These are phyloP conservation scores for Diglossa cyanea DNA, from an alignment of 2,797 vertebrate species.

Conservation along the genomic window DNA sequence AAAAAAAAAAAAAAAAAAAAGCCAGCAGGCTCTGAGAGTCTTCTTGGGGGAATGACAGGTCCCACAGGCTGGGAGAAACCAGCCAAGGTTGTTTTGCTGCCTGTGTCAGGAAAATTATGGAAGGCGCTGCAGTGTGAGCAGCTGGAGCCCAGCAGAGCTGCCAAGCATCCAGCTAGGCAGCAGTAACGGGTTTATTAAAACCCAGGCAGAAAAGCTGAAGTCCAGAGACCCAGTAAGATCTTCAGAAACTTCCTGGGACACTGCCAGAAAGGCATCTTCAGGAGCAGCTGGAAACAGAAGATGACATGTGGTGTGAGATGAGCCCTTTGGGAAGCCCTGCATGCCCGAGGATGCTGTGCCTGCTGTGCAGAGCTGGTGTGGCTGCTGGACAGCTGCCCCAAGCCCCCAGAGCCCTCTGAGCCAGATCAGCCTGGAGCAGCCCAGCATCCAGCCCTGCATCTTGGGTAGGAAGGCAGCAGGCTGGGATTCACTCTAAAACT, in stretches of 20 bases:
- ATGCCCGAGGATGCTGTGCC: neutral
- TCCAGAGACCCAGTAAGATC: neutral
- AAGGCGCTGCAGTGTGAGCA: neutral
- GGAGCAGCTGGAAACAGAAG: neutral
- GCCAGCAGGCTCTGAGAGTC: neutral
- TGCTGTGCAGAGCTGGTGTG: neutral
- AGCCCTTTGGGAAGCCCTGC: neutral
- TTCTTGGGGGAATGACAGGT: neutral
- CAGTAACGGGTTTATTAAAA: neutral
- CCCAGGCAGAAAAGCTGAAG: neutral
- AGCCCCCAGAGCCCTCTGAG: accelerated
- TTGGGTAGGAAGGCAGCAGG: neutral
- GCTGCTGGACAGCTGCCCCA: neutral
- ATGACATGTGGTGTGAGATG: neutral
- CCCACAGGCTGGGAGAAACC: neutral
- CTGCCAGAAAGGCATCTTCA: neutral
- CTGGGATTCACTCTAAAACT: neutral
- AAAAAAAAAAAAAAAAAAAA: neutral
- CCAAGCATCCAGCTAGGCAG: neutral
- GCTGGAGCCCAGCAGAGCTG: neutral
- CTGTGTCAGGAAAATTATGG: neutral
- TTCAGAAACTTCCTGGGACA: neutral
- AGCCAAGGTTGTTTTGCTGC: neutral
- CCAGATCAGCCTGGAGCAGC: neutral
- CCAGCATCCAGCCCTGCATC: neutral